Percentiles rank a stretch among this genome's conserved stretches.
phyloP scores from a whole-genome alignment of 2,797 vertebrate genomes.

The Loris lydekkerianus region DNA sequence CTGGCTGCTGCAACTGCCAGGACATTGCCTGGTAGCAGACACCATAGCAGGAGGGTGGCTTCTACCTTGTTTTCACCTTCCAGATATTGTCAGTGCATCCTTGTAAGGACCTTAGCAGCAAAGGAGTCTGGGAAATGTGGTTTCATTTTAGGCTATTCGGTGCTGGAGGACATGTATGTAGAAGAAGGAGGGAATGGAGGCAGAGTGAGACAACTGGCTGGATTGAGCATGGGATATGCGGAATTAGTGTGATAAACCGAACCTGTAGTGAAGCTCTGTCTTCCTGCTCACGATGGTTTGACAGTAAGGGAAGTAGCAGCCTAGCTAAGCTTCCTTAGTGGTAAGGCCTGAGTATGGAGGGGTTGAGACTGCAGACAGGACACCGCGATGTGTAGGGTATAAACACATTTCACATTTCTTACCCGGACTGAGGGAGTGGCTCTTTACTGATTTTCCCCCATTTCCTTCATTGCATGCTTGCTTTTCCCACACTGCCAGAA shows the following conservation, averaged over 20 bases:
- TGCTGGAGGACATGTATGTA: background rate
- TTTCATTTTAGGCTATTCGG: background rate
- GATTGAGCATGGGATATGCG: background rate
- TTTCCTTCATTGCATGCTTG: background rate
- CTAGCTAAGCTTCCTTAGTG: background rate
- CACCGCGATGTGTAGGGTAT: background rate
- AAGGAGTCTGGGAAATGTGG: background rate
- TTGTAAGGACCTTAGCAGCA: background rate
- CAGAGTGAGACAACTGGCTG: fast-evolving
- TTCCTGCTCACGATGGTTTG: background rate
- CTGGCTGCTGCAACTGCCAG: background rate
- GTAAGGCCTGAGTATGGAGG: background rate
- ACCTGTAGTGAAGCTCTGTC: background rate
- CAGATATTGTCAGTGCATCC: background rate
- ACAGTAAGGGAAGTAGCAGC: background rate
- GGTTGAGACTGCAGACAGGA: background rate
- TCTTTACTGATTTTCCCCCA: background rate
- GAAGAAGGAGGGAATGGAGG: background rate
- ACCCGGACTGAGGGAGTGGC: background rate
- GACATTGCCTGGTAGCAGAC: background rate
- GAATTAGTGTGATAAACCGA: background rate
- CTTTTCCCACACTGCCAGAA: background rate
- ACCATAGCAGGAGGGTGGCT: background rate
- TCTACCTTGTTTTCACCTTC: background rate
- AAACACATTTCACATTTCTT: background rate